Base-by-base conservation (phyloP, 2,797 vertebrate genomes). In the Odontamblyopus lacepedii region DNA sequence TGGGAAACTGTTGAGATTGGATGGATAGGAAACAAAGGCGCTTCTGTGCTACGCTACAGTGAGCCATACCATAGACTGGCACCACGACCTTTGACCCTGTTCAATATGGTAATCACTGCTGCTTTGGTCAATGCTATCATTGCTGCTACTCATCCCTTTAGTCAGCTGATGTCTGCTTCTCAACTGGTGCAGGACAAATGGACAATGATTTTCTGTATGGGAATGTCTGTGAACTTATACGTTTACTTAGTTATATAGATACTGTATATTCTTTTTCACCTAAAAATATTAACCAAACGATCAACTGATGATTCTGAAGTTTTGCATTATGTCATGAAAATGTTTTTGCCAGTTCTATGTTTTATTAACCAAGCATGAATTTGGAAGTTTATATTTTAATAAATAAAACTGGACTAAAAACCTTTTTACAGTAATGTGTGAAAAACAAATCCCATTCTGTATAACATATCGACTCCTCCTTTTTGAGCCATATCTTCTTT, bases 11-110 rank as follows among this genome's bases (percentile, higher is more conserved):
- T 8, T 60, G 67, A 57, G 48, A 80, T 55, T 67, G 73, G 56
- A 63, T 67, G 59, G 57, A 63, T n/a, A 55, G 63, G 75, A 78
- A 77, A 86, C 84, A 88, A 91, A 83, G 83, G 53, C 64, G 67
- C 75, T 77, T 75, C 84, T 88, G 80, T 91, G 80, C 63, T 70
- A 62, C 67, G 79, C 63, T 71, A 62, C 69, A 60, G 76, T 57
- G 67, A 75, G 79, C 70, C 78, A 76, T 84, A 69, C 78, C 69
- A 44, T 63, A 61, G 75, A 57, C 68, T 84, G 79, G 76, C 70
- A 2, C 67, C 53, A 44, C 67, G 71, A 63, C 78, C 81, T 71
- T 64, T 75, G 83, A 80, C 77, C 83, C 50, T 78, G 61, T 78
- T 83, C 64, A 48, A 69, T 69, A 61, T 74, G 78, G 77, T 79